Percentiles rank a stretch among this genome's conserved stretches.
Evolutionary conservation across 2,113 vertebrate genomes (phyloP).

Genomic region (Leiothrix lutea): DNA sequence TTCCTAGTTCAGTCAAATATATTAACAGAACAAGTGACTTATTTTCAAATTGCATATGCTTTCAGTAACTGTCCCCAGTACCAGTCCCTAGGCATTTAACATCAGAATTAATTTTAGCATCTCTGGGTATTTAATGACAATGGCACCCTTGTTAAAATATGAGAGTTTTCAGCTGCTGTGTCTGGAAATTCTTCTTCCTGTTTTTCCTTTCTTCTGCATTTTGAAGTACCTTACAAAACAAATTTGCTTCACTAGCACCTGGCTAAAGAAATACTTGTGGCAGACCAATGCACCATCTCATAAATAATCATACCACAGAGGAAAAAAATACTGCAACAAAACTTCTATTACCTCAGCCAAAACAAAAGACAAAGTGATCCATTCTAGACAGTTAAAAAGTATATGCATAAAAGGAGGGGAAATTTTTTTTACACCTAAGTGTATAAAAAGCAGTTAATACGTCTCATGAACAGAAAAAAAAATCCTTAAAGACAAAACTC

Average conservation of each 20-base stretch:
- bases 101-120: not conserved
- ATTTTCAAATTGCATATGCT: not conserved
- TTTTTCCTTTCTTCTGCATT: not conserved
- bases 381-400: not conserved
- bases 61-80: not conserved
- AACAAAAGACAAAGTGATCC: not conserved
- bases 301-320: not conserved
- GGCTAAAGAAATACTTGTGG: not conserved
- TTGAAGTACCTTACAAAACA: not conserved
- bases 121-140: not conserved
- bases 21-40: not conserved
- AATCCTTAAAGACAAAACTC: not conserved
- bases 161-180: not conserved
- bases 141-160: not conserved
- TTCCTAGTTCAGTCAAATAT: not conserved
- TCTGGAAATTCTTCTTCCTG: not conserved
- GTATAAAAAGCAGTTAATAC: not conserved
- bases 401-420: not conserved
- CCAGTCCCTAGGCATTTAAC: not conserved
- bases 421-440: not conserved
- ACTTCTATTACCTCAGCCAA: not conserved
- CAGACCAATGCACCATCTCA: not conserved
- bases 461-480: not conserved
- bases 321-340: not conserved
- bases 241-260: not conserved